phyloP scores from a whole-genome alignment of 2,113 vertebrate species.

The Engystomops pustulosus region DNA sequence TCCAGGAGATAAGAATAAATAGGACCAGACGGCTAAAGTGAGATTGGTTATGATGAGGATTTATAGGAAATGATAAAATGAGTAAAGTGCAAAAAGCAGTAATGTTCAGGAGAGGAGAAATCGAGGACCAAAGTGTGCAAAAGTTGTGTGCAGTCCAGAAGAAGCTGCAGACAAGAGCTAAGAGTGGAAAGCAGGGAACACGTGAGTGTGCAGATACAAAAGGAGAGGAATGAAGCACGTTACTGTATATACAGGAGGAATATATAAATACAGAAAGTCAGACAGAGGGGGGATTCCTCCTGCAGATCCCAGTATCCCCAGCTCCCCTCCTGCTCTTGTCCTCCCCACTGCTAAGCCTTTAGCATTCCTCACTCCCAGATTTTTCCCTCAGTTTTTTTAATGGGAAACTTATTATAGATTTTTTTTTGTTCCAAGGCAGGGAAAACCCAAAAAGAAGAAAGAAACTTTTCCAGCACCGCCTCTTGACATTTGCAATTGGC shows the following conservation, averaged over 20 bases:
- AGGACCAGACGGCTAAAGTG: neutral
- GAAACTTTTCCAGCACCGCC: constrained; percentile 59
- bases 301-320: constrained; percentile 46
- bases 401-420: constrained; percentile 58
- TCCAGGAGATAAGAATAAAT: constrained; percentile 53
- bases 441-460: constrained; percentile 60
- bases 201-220: constrained; percentile 29
- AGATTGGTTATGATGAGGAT: constrained; percentile 3
- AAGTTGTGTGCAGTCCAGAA: neutral
- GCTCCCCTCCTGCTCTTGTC: constrained; percentile 48
- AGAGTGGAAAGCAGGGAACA: neutral
- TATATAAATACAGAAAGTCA: constrained; percentile 47
- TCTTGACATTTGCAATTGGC: constrained; percentile 60
- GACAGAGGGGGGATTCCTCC: constrained; percentile 39
- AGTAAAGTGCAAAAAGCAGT: neutral
- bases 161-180: neutral
- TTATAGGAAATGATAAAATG: neutral
- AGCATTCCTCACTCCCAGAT: constrained; percentile 55
- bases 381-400: constrained; percentile 46
- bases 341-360: constrained; percentile 46
- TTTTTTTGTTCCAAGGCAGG: constrained; percentile 55
- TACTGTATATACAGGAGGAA: constrained; percentile 49
- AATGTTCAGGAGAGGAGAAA: neutral
- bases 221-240: constrained; percentile 37
- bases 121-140: neutral